Conservation (phyloP, 2,888 invertebrate species). For the Neocrepidodera transversa region DNA sequence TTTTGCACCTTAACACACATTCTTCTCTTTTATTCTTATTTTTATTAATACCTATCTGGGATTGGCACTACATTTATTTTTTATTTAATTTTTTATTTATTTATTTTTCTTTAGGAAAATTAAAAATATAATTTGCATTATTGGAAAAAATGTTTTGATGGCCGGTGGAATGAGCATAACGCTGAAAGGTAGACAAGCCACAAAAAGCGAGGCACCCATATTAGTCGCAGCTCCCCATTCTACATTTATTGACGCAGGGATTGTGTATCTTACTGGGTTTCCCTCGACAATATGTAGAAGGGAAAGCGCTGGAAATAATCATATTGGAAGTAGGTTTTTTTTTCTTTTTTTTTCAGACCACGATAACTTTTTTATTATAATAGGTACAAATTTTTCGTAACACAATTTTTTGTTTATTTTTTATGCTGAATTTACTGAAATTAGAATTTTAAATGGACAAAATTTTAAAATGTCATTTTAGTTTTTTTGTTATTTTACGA, state of each 20-base stretch:
- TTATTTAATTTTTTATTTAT: constrained; percentile 32
- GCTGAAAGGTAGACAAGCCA: constrained; percentile 78
- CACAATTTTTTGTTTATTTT: too few relatives aligned
- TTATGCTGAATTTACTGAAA: too few relatives aligned
- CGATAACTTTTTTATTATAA: too few relatives aligned
- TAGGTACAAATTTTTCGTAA: too few relatives aligned
- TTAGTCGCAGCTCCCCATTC: constrained; percentile 89
- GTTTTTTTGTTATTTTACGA: too few relatives aligned
- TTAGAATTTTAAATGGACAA: too few relatives aligned
- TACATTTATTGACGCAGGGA: constrained; percentile 86
- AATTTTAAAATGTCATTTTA: too few relatives aligned
- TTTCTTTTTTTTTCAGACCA: not conserved
- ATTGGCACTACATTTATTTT: too few relatives aligned
- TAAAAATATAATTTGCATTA: constrained; percentile 73
- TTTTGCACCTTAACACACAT: too few relatives aligned
- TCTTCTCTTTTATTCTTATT: too few relatives aligned
- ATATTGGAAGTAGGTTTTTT: constrained; percentile 81
- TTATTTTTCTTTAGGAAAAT: constrained; percentile 60
- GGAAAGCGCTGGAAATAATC: constrained; percentile 79
- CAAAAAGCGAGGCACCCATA: constrained; percentile 81
- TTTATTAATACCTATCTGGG: too few relatives aligned
- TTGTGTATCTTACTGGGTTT: constrained; percentile 82
- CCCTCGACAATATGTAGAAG: constrained; percentile 85
- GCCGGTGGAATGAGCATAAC: constrained; percentile 81
- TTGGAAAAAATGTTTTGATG: constrained; percentile 76